phyloP scores from a whole-genome alignment of 2,888 invertebrate species.

The Drosophila melanocephala region DNA sequence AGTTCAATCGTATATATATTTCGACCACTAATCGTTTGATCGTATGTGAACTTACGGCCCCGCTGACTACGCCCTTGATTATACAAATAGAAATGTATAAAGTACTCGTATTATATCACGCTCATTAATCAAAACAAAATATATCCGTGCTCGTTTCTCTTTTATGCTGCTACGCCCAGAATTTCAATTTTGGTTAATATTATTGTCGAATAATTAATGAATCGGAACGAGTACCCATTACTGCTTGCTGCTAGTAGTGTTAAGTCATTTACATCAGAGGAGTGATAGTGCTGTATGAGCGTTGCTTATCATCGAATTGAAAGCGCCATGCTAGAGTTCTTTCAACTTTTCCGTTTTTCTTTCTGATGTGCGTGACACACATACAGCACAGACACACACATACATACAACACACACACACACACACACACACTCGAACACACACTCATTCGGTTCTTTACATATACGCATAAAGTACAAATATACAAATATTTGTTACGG shows the following conservation, averaged over 20 bases:
- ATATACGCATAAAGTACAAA: slow-evolving; percentile 10
- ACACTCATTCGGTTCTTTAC: background rate
- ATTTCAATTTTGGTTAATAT: slow-evolving; percentile 36
- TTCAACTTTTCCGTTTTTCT: slow-evolving; percentile 61
- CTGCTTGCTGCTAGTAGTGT: slow-evolving; percentile 6
- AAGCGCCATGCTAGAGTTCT: slow-evolving; percentile 61
- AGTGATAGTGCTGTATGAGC: slow-evolving; percentile 50
- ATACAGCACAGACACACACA: slow-evolving; percentile 44
- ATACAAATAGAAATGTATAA: background rate
- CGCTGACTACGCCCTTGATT: background rate
- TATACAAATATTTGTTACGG: slow-evolving; percentile 59
- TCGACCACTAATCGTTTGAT: background rate
- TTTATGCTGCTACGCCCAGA: slow-evolving; percentile 19
- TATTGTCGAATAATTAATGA: slow-evolving; percentile 60
- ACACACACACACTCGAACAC: slow-evolving; percentile 12
- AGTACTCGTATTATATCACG: slow-evolving; percentile 14
- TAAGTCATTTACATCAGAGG: slow-evolving; percentile 29
- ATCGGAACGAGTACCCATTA: slow-evolving; percentile 46
- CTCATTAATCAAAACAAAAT: slow-evolving; percentile 36
- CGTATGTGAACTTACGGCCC: background rate
- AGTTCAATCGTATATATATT: background rate
- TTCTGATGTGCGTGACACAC: slow-evolving; percentile 55
- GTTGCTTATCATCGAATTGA: slow-evolving; percentile 72
- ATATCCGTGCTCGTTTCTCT: slow-evolving; percentile 18
- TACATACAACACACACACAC: slow-evolving; percentile 44